Evolutionary conservation across 2,888 invertebrate genomes (phyloP), one percentile per base, ranked within the genome.

Genomic region (Deilephila porcellus): DNA sequence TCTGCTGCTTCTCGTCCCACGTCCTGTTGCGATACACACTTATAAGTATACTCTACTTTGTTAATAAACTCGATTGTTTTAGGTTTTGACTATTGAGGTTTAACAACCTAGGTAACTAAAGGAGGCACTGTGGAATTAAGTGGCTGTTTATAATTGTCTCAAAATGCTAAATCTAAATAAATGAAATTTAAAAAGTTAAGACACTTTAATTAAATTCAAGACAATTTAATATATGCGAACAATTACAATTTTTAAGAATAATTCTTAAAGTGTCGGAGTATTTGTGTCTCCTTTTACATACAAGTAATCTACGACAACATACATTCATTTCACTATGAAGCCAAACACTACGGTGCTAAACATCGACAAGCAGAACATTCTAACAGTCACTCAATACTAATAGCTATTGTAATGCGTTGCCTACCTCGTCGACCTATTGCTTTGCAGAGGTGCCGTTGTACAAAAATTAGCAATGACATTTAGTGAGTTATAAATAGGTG

Each of bases 1-100:
- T 82, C 76, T 93, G 94, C 81, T 89, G 95, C 81, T 90, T 96
- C 90, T 91, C 95, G 84, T 89, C 91, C 95, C 90, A 95, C 73
- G 90, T 87, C 82, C 91, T 95, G 87, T 73, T 37, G 29, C 8
- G n/a, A 34, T 34, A 53, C 8, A 67, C 2, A 8, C 53, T 70
- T 53, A 53, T 59, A n/a, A 34, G 34, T 56, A 14, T 14, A 45
- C 14, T 45, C 3, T 45, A 45, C 14, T 45, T 45, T 32, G 32
- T 32, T 45, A 14, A 14, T 45, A 45, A 14, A 45, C 45, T 45
- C 11, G 14, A 45, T 14, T 45, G 45, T 45, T 45, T 11, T 3
- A 45, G 3, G 37, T 37, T 37, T 5, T 45, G 11, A 45, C 45
- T 45, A 45, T 45, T 11, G 3, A 45, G 45, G 14, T 45, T 45